Conservation (phyloP, 2,797 vertebrate genomes). For the Pantherophis alleghaniensis region DNA sequence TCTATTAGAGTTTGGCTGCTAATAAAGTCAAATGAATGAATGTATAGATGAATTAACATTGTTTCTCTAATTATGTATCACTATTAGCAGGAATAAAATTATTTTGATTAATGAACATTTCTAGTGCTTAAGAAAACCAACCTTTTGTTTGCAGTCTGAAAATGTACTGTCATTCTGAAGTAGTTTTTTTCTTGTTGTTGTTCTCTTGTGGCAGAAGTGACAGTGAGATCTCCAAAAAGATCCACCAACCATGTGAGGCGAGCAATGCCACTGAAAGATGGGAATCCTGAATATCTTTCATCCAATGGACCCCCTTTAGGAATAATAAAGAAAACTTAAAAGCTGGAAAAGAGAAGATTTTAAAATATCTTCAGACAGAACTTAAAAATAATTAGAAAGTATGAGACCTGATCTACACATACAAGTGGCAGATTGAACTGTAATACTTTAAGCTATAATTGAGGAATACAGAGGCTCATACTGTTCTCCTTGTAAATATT, state of each 20-base stretch:
- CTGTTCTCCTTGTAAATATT: background rate
- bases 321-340: slow-evolving; percentile 35
- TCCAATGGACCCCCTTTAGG: slow-evolving; percentile 78
- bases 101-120: background rate
- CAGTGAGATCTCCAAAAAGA: slow-evolving; percentile 87
- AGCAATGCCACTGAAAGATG: slow-evolving; percentile 85
- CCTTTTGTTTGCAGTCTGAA: slow-evolving; percentile 79
- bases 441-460: background rate
- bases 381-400: background rate
- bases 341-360: background rate
- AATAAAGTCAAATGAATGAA: background rate
- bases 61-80: background rate
- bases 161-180: slow-evolving; percentile 83
- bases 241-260: slow-evolving; percentile 91
- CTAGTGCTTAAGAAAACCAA: slow-evolving; percentile 57
- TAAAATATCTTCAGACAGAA: background rate
- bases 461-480: background rate
- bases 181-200: slow-evolving; percentile 74
- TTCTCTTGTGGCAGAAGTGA: slow-evolving; percentile 76
- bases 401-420: background rate
- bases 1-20: background rate
- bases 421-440: background rate
- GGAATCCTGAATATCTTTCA: slow-evolving; percentile 82
- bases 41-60: background rate
- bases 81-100: background rate